A percentile compares a stretch with the other conserved stretches of the same genome.
Conservation (phyloP, 2,888 invertebrate species). For the Agrotis segetum region DNA sequence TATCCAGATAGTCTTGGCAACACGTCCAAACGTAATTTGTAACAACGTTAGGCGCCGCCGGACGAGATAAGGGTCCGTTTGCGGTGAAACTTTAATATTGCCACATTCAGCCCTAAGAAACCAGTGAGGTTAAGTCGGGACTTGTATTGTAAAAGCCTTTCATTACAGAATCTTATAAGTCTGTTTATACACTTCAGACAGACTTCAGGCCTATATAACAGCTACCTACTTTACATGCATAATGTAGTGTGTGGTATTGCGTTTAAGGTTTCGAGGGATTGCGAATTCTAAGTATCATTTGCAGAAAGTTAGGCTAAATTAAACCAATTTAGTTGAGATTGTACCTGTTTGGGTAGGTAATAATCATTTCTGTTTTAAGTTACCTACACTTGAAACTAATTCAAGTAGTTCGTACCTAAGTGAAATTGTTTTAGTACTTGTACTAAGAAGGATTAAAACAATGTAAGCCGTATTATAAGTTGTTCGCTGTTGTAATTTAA, state of each 20-base stretch:
- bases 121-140: constrained; percentile 50
- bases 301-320: constrained; percentile 22
- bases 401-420: background rate
- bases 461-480: background rate
- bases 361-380: constrained; percentile 6
- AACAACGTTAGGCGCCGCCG: constrained; percentile 66
- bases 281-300: constrained; percentile 34
- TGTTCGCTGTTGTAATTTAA: background rate
- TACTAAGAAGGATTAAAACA: background rate
- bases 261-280: constrained; percentile 30
- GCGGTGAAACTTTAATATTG: constrained; percentile 74
- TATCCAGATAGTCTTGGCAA: constrained; percentile 58
- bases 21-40: constrained; percentile 68
- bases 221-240: constrained; percentile 36
- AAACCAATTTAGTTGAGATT: constrained; percentile 28
- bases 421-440: constrained; percentile 3
- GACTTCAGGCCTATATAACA: constrained; percentile 23
- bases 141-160: constrained; percentile 53
- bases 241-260: constrained; percentile 12
- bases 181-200: constrained; percentile 37
- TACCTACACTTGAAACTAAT: background rate
- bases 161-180: constrained; percentile 52
- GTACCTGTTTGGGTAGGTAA: constrained; percentile 15
- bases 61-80: constrained; percentile 69
- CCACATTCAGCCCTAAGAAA: constrained; percentile 67